Conservation (phyloP, 2,888 invertebrate genomes). For the Scaptomyza parva region DNA sequence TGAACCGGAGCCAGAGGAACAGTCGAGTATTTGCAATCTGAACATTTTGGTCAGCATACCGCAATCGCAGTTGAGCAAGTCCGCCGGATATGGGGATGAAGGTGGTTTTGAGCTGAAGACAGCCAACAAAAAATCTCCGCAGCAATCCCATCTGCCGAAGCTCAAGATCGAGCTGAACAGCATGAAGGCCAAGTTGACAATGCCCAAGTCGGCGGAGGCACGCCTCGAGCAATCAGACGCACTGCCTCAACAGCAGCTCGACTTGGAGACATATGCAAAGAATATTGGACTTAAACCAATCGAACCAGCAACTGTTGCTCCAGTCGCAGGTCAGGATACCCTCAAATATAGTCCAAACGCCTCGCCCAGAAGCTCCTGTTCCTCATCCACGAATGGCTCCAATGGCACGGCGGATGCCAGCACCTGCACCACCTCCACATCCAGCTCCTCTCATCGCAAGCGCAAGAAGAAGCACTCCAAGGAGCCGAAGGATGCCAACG, state of each 20-base stretch:
- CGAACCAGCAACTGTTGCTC: slow-evolving; percentile 46
- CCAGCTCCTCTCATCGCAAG: slow-evolving; percentile 85
- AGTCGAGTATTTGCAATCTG: slow-evolving; percentile 22
- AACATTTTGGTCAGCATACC: slow-evolving; percentile 84
- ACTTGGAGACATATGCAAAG: slow-evolving; percentile 84
- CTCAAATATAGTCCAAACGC: slow-evolving; percentile 81
- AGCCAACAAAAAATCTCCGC: slow-evolving; percentile 76
- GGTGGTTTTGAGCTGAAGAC: slow-evolving; percentile 83
- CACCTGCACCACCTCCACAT: slow-evolving; percentile 12
- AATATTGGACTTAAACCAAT: slow-evolving; percentile 84
- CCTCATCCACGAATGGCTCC: slow-evolving; percentile 78
- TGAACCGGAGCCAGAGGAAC: slow-evolving; percentile 52
- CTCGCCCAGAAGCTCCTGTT: slow-evolving; percentile 82
- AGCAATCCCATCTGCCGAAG: slow-evolving; percentile 74
- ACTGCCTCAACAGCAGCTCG: slow-evolving; percentile 62
- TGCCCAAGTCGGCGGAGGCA: slow-evolving; percentile 80
- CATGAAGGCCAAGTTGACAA: slow-evolving; percentile 80
- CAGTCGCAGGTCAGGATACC: slow-evolving; percentile 29
- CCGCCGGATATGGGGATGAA: slow-evolving; percentile 72
- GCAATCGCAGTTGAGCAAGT: slow-evolving; percentile 78
- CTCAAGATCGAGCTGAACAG: slow-evolving; percentile 82
- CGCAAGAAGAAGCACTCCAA: slow-evolving; percentile 87
- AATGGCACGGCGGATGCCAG: slow-evolving; percentile 63
- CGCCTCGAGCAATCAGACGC: slow-evolving; percentile 58
- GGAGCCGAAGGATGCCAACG: slow-evolving; percentile 84